These are phyloP conservation scores for Aurelia sp. DNA, from an alignment of 30 jellyfish, hydroid and myxozoan genomes.

Conservation along the genomic window DNA sequence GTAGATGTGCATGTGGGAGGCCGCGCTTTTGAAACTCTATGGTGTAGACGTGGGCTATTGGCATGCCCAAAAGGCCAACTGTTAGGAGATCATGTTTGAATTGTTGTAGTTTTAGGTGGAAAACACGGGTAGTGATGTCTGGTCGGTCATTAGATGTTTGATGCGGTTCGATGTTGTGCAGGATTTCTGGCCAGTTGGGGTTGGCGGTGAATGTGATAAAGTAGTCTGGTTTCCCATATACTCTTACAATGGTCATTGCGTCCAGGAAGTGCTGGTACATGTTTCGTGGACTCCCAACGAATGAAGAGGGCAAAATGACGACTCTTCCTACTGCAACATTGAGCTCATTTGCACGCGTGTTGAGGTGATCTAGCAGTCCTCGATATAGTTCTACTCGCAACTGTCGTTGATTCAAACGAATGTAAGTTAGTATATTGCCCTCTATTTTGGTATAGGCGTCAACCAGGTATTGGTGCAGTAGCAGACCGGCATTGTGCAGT, in stretches of 20 bases:
- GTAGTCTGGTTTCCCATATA: constrained; percentile 64
- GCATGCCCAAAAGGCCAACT: constrained; percentile 32
- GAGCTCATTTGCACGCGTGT: not conserved
- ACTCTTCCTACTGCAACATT: constrained; percentile 22
- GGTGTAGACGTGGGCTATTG: constrained; percentile 38
- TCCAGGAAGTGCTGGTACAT: constrained; percentile 53
- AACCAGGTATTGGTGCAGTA: constrained; percentile 23
- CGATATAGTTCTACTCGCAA: constrained; percentile 25
- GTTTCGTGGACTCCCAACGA: constrained; percentile 47
- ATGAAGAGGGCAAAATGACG: constrained; percentile 52
- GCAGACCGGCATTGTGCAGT: constrained; percentile 10
- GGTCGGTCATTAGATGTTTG: constrained; percentile 60
- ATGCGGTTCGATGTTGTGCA: not conserved
- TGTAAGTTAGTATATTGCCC: constrained; percentile 14
- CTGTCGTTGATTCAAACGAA: constrained; percentile 8
- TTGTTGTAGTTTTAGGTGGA: constrained; percentile 34
- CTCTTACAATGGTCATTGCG: constrained; percentile 61
- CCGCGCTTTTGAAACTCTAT: constrained; percentile 79
- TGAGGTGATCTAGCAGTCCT: constrained; percentile 24
- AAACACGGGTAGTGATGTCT: constrained; percentile 51
- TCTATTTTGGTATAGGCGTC: constrained; percentile 26
- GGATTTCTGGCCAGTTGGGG: constrained; percentile 72
- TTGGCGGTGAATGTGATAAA: constrained; percentile 64
- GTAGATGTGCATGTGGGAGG: constrained; percentile 79
- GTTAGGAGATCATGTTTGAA: not conserved